These are phyloP conservation scores for Halichoerus grypus DNA, from an alignment of 2,113 vertebrate species.

Conservation along the genomic window DNA sequence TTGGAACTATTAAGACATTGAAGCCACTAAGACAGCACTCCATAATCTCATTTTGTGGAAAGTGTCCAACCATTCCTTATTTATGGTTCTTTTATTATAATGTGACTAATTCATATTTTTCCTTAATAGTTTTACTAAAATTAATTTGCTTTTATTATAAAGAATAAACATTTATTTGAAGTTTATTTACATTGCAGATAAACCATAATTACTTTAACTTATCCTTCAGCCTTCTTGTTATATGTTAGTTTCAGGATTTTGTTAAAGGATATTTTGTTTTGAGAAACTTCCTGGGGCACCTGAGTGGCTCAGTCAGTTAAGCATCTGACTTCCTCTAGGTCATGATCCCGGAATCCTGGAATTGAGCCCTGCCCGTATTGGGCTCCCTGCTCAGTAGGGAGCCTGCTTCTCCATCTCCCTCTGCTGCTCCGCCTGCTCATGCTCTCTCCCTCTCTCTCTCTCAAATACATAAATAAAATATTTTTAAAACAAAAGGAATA, in stretches of 20 bases:
- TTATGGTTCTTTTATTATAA: not conserved
- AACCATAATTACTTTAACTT: not conserved
- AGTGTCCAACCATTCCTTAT: not conserved
- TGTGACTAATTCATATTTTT: not conserved
- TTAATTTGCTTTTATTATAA: not conserved
- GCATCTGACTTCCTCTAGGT: not conserved
- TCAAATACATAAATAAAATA: not conserved
- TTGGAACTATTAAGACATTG: not conserved
- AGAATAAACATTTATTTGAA: not conserved
- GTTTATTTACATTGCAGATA: not conserved
- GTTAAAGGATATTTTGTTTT: not conserved
- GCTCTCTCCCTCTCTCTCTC: not conserved
- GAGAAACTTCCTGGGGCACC: not conserved
- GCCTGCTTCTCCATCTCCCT: not conserved
- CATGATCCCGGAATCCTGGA: not conserved
- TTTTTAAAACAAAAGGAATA: not conserved
- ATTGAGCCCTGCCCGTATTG: rapidly evolving
- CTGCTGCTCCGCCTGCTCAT: not conserved
- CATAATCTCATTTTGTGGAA: not conserved
- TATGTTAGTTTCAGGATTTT: not conserved
- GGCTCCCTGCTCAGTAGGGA: not conserved
- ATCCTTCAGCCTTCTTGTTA: not conserved
- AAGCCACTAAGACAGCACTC: not conserved
- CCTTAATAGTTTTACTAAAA: not conserved
- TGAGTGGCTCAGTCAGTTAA: not conserved